These are phyloP conservation scores for Passer montanus DNA, from an alignment of 2,113 vertebrate species.

Conservation along the genomic window DNA sequence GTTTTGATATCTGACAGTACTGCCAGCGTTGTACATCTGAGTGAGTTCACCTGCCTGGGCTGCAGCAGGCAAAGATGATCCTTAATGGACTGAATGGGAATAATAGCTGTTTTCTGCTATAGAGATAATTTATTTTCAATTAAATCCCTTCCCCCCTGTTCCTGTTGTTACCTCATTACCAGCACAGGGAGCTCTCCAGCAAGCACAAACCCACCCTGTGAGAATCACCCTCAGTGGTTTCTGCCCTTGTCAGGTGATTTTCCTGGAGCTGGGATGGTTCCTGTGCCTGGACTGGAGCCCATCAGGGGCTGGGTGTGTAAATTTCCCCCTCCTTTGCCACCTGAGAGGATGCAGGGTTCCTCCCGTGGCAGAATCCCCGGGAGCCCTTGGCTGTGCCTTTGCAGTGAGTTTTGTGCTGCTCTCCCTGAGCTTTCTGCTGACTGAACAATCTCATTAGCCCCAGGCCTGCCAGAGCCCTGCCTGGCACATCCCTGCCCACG, in stretches of 20 bases:
- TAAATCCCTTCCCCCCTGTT: background rate
- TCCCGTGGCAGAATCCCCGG: accelerated
- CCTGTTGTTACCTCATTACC: background rate
- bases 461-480: background rate
- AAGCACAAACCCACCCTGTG: background rate
- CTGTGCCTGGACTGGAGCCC: background rate
- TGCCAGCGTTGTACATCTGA: accelerated
- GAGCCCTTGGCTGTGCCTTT: accelerated
- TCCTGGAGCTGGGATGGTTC: background rate
- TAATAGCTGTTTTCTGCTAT: background rate
- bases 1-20: background rate
- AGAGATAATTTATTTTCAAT: background rate
- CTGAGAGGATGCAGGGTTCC: background rate
- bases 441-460: background rate
- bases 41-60: background rate
- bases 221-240: background rate
- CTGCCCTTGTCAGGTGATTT: background rate
- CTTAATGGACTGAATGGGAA: background rate
- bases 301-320: background rate
- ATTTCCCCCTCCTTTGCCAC: background rate
- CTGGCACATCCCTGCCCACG: background rate
- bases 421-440: background rate
- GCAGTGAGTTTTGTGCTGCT: background rate
- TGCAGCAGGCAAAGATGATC: background rate
- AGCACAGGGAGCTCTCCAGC: background rate